phyloP scores from a whole-genome alignment of 1,140 invertebrate species.

The Trichomalopsis sarcophagae region DNA sequence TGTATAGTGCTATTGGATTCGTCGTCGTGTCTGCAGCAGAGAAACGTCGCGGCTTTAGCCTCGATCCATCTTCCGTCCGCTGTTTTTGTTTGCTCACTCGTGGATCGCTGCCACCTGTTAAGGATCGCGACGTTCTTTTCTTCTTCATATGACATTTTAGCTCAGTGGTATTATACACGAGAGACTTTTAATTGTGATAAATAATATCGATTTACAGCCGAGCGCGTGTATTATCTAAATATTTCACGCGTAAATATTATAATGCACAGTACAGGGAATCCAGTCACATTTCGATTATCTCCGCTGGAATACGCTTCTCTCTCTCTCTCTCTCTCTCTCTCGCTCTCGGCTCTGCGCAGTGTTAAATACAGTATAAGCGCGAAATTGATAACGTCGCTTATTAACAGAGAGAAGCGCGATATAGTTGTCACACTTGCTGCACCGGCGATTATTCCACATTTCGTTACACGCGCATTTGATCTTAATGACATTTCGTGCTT shows the following conservation, averaged over 20 bases:
- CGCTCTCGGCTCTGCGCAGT: constrained; percentile 14
- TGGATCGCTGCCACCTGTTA: constrained; percentile 47
- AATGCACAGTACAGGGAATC: not conserved
- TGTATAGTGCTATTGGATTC: constrained; percentile 40
- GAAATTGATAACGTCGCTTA: constrained; percentile 54
- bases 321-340: too few relatives aligned
- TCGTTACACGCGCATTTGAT: not conserved
- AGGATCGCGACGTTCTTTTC: constrained; percentile 23
- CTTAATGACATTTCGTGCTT: constrained; percentile 36
- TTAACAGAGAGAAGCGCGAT: constrained; percentile 46
- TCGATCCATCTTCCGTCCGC: constrained; percentile 35
- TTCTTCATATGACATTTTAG: not conserved
- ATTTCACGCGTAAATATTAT: constrained; percentile 35
- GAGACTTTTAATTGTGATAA: too few relatives aligned
- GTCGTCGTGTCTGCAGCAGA: not conserved
- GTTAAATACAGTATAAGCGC: constrained; percentile 1
- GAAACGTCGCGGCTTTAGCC: constrained; percentile 27
- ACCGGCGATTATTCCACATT: constrained; percentile 43
- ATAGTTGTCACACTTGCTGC: constrained; percentile 28
- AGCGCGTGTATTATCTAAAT: constrained; percentile 31
- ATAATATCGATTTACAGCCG: not conserved
- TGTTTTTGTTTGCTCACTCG: constrained; percentile 43
- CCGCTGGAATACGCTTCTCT: not conserved
- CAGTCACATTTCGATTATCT: constrained; percentile 36
- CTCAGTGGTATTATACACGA: not conserved